Percentiles rank a stretch among this genome's conserved stretches.
Evolutionary conservation across 2,113 vertebrate genomes (phyloP).

Genomic region (Opisthocomus hoazin): DNA sequence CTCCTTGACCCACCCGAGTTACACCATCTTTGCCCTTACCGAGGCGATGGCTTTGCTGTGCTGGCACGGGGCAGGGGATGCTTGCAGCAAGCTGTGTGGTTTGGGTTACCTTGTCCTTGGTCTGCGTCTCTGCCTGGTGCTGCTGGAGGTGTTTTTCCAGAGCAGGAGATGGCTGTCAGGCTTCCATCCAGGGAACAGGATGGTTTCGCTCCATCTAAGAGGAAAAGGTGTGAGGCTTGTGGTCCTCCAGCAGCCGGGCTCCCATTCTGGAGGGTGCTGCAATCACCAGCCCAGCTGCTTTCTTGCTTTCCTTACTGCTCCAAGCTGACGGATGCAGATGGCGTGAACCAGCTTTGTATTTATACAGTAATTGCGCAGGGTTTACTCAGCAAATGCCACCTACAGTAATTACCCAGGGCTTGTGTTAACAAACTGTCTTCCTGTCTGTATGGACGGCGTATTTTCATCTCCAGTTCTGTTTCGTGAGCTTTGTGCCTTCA

Average conservation of each 20-base stretch:
- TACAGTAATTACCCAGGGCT: slow-evolving; percentile 30
- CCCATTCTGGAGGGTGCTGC: not conserved
- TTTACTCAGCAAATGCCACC: slow-evolving; percentile 62
- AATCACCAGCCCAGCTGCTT: not conserved
- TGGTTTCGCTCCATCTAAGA: not conserved
- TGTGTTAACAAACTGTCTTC: slow-evolving; percentile 14
- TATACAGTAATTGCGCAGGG: slow-evolving; percentile 49
- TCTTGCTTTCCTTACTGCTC: not conserved
- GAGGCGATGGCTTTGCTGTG: not conserved
- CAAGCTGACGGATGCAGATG: slow-evolving; percentile 33
- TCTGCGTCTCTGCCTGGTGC: not conserved
- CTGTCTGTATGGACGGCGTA: no score
- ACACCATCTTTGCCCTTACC: not conserved
- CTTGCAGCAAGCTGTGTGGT: accelerated
- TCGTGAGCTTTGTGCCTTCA: no score
- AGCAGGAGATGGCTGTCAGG: not conserved
- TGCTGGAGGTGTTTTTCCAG: not conserved
- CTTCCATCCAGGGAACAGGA: not conserved
- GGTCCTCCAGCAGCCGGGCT: not conserved
- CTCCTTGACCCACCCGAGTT: not conserved
- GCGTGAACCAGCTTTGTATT: slow-evolving; percentile 51
- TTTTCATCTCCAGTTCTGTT: no score
- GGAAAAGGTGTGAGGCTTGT: not conserved
- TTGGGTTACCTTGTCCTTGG: not conserved
- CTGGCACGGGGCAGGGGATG: not conserved